Conservation (phyloP, 2,888 invertebrate species). For the Clepsis dumicolana region DNA sequence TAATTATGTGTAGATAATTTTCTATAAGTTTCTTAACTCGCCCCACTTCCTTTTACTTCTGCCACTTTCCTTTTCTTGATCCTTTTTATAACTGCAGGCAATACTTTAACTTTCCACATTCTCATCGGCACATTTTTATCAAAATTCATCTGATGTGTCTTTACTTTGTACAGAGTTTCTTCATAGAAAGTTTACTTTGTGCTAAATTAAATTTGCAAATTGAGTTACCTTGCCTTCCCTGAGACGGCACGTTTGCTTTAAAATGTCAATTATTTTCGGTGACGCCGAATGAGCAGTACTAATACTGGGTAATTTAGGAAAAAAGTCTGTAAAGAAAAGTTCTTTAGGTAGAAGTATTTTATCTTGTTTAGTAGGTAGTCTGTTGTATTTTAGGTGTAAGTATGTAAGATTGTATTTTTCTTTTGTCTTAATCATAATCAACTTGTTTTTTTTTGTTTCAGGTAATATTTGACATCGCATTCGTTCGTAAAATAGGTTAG, state of each 20-base stretch:
- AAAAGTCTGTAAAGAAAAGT: not conserved
- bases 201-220: conserved; percentile 36
- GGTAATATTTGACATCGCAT: conserved; percentile 4
- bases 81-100: too few relatives aligned
- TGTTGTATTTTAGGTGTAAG: too few relatives aligned
- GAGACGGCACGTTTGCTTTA: conserved; percentile 21
- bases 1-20: too few relatives aligned
- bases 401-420: too few relatives aligned
- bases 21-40: too few relatives aligned
- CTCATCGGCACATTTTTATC: not conserved
- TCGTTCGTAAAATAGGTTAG: not conserved
- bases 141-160: not conserved
- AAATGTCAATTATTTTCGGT: conserved; percentile 31
- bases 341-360: not conserved
- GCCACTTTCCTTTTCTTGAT: too few relatives aligned
- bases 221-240: conserved; percentile 20
- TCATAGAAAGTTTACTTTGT: conserved; percentile 21
- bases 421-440: too few relatives aligned
- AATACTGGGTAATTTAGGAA: conserved; percentile 6
- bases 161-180: conserved; percentile 8
- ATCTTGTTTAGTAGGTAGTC: too few relatives aligned
- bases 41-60: too few relatives aligned
- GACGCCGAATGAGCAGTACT: conserved; percentile 10
- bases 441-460: conserved; percentile 16
- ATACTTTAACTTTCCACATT: too few relatives aligned